Evolutionary conservation across 2,888 invertebrate species (phyloP).

Genomic region (Orthonevra nobilis): DNA sequence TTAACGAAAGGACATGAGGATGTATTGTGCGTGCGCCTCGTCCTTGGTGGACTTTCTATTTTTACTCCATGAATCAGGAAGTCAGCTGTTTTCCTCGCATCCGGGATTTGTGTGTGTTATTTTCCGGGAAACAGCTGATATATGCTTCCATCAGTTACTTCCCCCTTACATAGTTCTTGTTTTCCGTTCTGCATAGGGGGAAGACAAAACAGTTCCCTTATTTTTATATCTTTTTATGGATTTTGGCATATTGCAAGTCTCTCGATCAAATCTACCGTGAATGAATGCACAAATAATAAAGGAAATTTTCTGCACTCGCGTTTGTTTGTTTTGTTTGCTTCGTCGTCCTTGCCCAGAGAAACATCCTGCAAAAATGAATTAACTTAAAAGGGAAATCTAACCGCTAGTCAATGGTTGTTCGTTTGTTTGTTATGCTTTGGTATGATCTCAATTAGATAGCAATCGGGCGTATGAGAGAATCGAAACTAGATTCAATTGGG

Average conservation of each 20-base stretch:
- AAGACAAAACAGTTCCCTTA: slow-evolving; percentile 1
- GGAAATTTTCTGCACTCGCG: slow-evolving; percentile 15
- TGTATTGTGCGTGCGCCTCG: slow-evolving; percentile 9
- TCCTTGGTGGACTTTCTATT: slow-evolving; percentile 43
- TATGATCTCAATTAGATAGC: slow-evolving; percentile 15
- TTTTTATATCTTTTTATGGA: slow-evolving; percentile 24
- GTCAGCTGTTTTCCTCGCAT: slow-evolving; percentile 51
- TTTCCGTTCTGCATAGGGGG: no score
- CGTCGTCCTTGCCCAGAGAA: slow-evolving; percentile 1
- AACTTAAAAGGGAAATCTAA: slow-evolving; percentile 9
- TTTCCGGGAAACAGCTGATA: slow-evolving; percentile 53
- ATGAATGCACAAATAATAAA: slow-evolving; percentile 25
- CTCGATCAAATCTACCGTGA: slow-evolving; percentile 35
- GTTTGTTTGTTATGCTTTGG: slow-evolving; percentile 6
- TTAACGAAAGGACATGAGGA: neutral
- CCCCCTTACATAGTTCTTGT: neutral
- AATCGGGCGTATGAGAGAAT: slow-evolving; percentile 3
- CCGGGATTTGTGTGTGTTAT: slow-evolving; percentile 21
- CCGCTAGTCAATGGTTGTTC: neutral
- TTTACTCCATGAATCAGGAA: slow-evolving; percentile 15
- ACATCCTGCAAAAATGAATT: slow-evolving; percentile 6
- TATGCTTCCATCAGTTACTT: neutral
- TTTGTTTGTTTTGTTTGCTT: slow-evolving; percentile 16
- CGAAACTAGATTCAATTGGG: neutral
- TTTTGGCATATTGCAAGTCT: slow-evolving; percentile 39